A percentile compares a stretch with the other conserved stretches of the same genome.
Conservation (phyloP, 2,113 vertebrate genomes). For the Bombycilla garrulus region DNA sequence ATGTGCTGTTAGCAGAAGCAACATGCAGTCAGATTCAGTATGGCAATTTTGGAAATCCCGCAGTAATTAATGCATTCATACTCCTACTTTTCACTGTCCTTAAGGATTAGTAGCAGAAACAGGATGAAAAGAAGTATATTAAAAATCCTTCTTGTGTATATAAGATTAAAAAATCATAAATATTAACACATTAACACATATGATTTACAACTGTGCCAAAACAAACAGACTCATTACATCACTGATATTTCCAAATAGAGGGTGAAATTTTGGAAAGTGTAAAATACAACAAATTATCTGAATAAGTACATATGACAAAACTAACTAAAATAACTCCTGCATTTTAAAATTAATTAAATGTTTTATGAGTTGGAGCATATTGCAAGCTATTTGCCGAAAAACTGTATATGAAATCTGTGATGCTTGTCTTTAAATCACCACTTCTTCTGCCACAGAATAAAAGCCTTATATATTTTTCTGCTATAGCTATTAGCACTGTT, state of each 20-base stretch:
- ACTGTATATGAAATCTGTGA: background rate
- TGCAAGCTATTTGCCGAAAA: constrained; percentile 19
- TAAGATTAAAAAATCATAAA: constrained; percentile 54
- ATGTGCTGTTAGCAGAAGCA: background rate
- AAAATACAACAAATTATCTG: constrained; percentile 53
- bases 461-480: background rate
- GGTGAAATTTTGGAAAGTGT: constrained; percentile 42
- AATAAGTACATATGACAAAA: constrained; percentile 39
- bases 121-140: background rate
- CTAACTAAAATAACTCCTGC: constrained; percentile 29
- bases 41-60: background rate
- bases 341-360: constrained; percentile 46
- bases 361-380: constrained; percentile 22
- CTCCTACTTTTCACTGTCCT: background rate
- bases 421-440: background rate
- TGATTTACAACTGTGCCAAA: constrained; percentile 55
- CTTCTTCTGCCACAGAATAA: constrained; percentile 14
- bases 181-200: constrained; percentile 58
- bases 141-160: background rate
- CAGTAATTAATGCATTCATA: background rate
- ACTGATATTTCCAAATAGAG: constrained; percentile 51
- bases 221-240: constrained; percentile 44
- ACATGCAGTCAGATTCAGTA: background rate
- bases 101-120: background rate
- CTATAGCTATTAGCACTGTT: background rate